Percentiles rank a stretch among this genome's conserved stretches.
phyloP scores from a whole-genome alignment of 2,113 vertebrate genomes.

The Chloropsis hardwickii region DNA sequence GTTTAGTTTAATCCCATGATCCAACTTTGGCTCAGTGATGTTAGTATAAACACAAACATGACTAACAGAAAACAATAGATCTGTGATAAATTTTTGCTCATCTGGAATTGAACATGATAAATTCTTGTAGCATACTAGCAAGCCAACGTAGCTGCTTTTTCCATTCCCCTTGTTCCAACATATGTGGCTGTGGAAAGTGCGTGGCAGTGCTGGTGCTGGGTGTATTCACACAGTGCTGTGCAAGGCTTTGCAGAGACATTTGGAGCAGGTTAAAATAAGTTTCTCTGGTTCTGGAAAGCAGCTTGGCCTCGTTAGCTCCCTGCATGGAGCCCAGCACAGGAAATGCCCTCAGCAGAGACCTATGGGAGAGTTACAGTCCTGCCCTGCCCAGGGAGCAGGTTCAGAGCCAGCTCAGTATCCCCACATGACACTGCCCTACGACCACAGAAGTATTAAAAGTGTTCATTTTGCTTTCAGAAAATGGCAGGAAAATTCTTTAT shows the following conservation, averaged over 20 bases:
- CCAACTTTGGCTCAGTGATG: neutral
- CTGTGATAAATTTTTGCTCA: neutral
- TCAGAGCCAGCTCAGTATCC: neutral
- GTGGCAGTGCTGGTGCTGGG: neutral
- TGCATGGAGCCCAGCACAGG: neutral
- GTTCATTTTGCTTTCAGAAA: neutral
- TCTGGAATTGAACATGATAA: neutral
- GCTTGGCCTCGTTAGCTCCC: accelerated
- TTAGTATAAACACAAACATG: neutral
- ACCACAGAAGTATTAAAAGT: neutral
- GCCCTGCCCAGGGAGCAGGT: neutral
- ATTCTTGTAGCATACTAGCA: neutral
- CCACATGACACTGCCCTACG: accelerated
- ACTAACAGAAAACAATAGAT: neutral
- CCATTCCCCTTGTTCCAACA: neutral
- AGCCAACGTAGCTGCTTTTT: neutral
- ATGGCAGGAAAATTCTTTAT: neutral
- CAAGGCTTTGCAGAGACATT: neutral
- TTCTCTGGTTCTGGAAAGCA: neutral
- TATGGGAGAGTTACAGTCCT: accelerated
- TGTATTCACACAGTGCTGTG: neutral
- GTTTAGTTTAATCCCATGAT: neutral
- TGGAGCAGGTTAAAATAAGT: neutral
- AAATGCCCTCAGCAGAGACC: neutral
- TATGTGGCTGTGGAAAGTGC: neutral